phyloP scores from a whole-genome alignment of 2,797 vertebrate species.

The Molossus molossus region DNA sequence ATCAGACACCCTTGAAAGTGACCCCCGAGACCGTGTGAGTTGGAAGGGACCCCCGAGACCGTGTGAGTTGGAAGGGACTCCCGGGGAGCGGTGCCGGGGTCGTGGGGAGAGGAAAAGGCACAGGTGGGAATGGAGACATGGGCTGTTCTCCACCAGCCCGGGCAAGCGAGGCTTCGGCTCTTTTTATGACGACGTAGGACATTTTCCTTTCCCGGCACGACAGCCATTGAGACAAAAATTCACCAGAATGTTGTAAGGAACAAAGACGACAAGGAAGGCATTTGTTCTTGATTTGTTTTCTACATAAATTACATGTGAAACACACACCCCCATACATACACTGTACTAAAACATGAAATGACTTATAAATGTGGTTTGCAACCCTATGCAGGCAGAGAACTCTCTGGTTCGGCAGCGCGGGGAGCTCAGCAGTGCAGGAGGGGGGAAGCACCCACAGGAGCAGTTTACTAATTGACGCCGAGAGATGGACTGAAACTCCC shows the following conservation, averaged over 20 bases:
- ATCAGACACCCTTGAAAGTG: not conserved
- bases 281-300: not conserved
- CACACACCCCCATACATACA: not conserved
- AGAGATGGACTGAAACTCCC: not conserved
- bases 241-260: not conserved
- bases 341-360: not conserved
- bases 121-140: not conserved
- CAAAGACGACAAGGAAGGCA: not conserved
- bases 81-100: not conserved
- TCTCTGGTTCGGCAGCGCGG: not conserved
- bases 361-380: not conserved
- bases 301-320: not conserved
- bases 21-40: not conserved
- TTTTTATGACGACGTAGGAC: not conserved
- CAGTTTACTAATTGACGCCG: not conserved
- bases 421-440: not conserved
- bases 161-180: not conserved
- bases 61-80: not conserved
- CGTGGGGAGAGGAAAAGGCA: too few relatives aligned
- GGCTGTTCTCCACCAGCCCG: not conserved
- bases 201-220: not conserved
- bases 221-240: not conserved
- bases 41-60: not conserved
- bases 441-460: rapidly evolving
- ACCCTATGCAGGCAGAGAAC: too few relatives aligned